Evolutionary conservation across 1,140 invertebrate genomes (phyloP), one percentile per base, ranked within the genome.

Genomic region (Anoplolepis gracilipes): DNA sequence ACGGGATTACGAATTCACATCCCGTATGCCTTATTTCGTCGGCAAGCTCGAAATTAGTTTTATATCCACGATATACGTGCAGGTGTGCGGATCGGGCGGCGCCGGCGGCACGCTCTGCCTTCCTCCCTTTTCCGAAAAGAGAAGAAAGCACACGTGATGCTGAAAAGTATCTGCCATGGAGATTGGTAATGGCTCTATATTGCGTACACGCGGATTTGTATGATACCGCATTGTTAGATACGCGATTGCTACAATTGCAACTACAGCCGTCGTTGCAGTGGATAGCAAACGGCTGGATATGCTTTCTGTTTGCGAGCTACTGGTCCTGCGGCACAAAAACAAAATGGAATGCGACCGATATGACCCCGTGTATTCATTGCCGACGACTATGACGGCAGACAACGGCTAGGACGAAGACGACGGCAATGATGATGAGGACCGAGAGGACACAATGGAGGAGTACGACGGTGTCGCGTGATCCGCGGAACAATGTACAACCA

Each of bases 41-140:
- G 85, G 46, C 53, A 65, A 61, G 33, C 70, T 57, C 39, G 81
- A 67, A 87, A 89, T 87, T 87, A 89, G 75, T 82, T 85, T 81
- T 64, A 77, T 75, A 77, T 75, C 64, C 55, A 5, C 30, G n/a
- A 46, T 30, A 61, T 49, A 59, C 57, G 73, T 62, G 69, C 49
- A 75, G 84, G 84, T 86, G 78, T 49, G 55, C 59, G 36, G 33
- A 73, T 33, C 81, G 57, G 36, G 46, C 65, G 67, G 11, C 10
- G 42, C n/a, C n/a, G 33, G 33, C 33, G 33, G 78, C 70, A 55
- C 53, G 67, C 49, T 55, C 30, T 33, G 11, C 69, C 65, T 42
- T 36, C n/a, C 19, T 42, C 13, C 49, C 57, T 16, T 28, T 11
- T 2, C 42, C 19, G 33, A 8, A 46, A n/a, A 39, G n/a, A 53